Evolutionary conservation across 2,113 vertebrate species (phyloP), one percentile per base, ranked within the genome.

Genomic region (Microtus ochrogaster): DNA sequence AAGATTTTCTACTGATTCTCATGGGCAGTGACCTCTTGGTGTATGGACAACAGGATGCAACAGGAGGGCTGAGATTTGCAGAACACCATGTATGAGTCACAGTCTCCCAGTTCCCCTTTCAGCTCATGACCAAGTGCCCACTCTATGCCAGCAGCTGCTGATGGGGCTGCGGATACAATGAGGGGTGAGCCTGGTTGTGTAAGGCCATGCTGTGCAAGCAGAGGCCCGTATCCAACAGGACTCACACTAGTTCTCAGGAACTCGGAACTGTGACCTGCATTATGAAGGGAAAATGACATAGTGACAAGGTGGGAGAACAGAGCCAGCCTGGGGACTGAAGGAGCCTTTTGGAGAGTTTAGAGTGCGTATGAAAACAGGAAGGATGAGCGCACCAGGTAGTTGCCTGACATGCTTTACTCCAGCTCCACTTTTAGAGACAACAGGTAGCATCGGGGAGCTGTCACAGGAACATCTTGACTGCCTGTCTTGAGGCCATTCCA

Each of bases 11-110:
- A 70, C 47, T 28, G 63, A 30, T 49, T 47, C 39, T 30, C 61
- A 49, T 65, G n/a, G n/a, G 10, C 7, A 28, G 41, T 7, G 52
- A 5, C 58, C 11, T 65, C 81, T 28, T 24, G 55, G 72, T 12
- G 24, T 11, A 33, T 0, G 4, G n/a, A 61, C 1, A 19, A 2
- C 17, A 1, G 17, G 68, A 2, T 24, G 33, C 0, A 22, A 7
- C 14, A 30, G 14, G n/a, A 61, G 19, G 39, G n/a, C 39, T 24
- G 28, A 33, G 39, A 61, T 11, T 39, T 19, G 17, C 5, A 12
- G 16, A 1, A 9, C 6, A 2, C 9, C 21, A 21, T 49, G n/a
- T 21, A 21, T 2, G 65, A 28, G 11, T 4, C 33, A 9, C 9
- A n/a, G 19, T 19, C 28, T 33, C 22, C n/a, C 36, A 21, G 6